Conservation (phyloP, 2,888 invertebrate species). For the Lissocephala sabroskyi region DNA sequence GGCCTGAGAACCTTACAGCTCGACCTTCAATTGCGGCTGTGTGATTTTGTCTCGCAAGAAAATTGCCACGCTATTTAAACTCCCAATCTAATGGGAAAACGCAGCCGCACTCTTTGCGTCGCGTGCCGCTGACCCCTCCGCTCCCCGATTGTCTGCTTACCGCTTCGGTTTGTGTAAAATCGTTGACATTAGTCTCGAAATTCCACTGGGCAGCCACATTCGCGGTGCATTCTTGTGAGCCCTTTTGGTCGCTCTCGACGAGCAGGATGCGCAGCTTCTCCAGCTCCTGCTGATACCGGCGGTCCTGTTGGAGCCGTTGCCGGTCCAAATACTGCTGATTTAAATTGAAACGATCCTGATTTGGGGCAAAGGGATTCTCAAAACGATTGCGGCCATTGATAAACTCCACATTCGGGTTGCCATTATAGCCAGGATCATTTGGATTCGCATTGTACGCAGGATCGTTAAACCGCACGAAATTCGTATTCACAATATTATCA, state of each 20-base stretch:
- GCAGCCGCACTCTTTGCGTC: slow-evolving; percentile 23
- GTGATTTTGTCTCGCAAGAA: slow-evolving; percentile 10
- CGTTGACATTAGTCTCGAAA: slow-evolving; percentile 90
- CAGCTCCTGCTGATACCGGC: slow-evolving; percentile 67
- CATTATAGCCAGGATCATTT: slow-evolving; percentile 27
- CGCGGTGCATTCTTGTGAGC: slow-evolving; percentile 85
- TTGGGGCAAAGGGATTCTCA: slow-evolving; percentile 54
- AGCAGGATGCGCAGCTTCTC: slow-evolving; percentile 74
- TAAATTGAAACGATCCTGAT: slow-evolving; percentile 63
- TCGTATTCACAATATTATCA: slow-evolving; percentile 24
- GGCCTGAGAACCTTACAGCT: slow-evolving; percentile 46
- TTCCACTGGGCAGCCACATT: slow-evolving; percentile 93
- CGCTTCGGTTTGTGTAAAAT: slow-evolving; percentile 85
- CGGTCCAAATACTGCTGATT: slow-evolving; percentile 71
- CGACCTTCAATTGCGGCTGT: slow-evolving; percentile 31
- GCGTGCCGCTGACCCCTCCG: slow-evolving; percentile 32
- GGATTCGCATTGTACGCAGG: slow-evolving; percentile 22
- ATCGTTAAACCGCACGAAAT: slow-evolving; percentile 19
- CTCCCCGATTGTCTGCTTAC: no score
- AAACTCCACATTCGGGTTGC: slow-evolving; percentile 39
- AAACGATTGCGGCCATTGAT: slow-evolving; percentile 49
- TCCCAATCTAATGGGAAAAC: slow-evolving; percentile 26
- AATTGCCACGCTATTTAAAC: slow-evolving; percentile 18
- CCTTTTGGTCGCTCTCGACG: slow-evolving; percentile 81
- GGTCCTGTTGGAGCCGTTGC: slow-evolving; percentile 73